These are phyloP conservation scores for Cheilosia grossa DNA, from an alignment of 2,888 invertebrate species.

Conservation along the genomic window DNA sequence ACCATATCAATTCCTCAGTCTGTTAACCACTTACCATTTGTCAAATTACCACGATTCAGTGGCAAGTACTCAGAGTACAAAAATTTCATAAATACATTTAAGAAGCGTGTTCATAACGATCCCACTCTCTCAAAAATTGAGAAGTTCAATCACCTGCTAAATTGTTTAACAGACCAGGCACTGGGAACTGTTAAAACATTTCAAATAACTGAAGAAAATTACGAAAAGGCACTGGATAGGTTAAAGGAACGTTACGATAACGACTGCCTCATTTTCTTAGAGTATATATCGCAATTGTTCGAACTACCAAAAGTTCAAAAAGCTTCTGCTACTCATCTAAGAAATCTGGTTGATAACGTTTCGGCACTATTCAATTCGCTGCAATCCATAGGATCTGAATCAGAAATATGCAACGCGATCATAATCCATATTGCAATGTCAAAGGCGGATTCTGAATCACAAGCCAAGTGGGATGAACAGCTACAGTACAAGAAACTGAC, in stretches of 20 bases:
- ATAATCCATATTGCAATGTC: slow-evolving; percentile 8
- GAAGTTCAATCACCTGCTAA: slow-evolving; percentile 18
- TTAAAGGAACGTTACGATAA: too few species aligned
- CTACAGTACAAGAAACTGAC: background rate
- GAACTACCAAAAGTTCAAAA: too few species aligned
- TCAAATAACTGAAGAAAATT: too few species aligned
- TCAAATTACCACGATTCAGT: background rate
- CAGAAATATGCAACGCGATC: background rate
- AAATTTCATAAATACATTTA: slow-evolving; percentile 7
- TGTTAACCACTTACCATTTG: background rate
- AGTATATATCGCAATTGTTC: too few species aligned
- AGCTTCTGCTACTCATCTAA: too few species aligned
- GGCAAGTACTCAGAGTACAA: slow-evolving; percentile 14
- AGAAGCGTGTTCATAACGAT: background rate
- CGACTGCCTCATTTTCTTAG: too few species aligned
- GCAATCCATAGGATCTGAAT: too few species aligned
- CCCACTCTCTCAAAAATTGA: slow-evolving; percentile 3
- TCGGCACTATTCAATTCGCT: too few species aligned
- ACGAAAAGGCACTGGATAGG: too few species aligned
- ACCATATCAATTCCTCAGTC: background rate
- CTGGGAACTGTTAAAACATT: background rate
- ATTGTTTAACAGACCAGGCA: slow-evolving; percentile 25
- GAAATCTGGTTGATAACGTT: too few species aligned
- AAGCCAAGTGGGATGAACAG: slow-evolving; percentile 20
- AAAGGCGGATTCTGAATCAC: background rate